Evolutionary conservation across 2,888 invertebrate species (phyloP).

Genomic region (Lottia gigantea): DNA sequence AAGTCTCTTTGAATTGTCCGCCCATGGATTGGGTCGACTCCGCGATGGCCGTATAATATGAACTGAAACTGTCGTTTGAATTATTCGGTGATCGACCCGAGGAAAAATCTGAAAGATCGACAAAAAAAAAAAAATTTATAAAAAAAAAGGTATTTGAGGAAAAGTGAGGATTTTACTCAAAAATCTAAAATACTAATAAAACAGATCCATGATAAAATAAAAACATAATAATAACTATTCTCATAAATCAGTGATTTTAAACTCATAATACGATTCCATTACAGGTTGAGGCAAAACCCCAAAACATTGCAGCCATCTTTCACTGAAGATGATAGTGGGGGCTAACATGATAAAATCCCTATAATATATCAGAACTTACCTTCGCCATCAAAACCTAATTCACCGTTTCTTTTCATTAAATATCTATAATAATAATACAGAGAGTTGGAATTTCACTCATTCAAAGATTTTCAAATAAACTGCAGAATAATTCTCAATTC

Average conservation of each 20-base stretch:
- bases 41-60: slow-evolving; percentile 19
- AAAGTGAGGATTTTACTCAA: too few species aligned
- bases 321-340: too few species aligned
- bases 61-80: slow-evolving; percentile 22
- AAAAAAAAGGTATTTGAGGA: not conserved
- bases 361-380: slow-evolving; percentile 16
- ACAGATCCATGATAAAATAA: too few species aligned
- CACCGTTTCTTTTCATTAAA: slow-evolving; percentile 30
- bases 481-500: too few species aligned
- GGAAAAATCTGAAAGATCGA: slow-evolving; percentile 14
- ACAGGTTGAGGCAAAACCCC: too few species aligned
- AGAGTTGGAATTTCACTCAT: not conserved
- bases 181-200: too few species aligned
- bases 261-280: too few species aligned
- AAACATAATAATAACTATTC: too few species aligned
- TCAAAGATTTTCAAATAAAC: too few species aligned
- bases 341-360: too few species aligned
- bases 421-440: slow-evolving; percentile 22
- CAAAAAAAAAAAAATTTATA: not conserved
- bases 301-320: too few species aligned
- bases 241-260: too few species aligned
- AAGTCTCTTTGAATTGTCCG: slow-evolving; percentile 51
- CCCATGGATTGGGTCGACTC: slow-evolving; percentile 5
- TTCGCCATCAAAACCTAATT: slow-evolving; percentile 29
- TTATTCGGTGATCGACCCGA: slow-evolving; percentile 22